phyloP scores from a whole-genome alignment of 1,140 invertebrate genomes.

The Orchesella cincta region DNA sequence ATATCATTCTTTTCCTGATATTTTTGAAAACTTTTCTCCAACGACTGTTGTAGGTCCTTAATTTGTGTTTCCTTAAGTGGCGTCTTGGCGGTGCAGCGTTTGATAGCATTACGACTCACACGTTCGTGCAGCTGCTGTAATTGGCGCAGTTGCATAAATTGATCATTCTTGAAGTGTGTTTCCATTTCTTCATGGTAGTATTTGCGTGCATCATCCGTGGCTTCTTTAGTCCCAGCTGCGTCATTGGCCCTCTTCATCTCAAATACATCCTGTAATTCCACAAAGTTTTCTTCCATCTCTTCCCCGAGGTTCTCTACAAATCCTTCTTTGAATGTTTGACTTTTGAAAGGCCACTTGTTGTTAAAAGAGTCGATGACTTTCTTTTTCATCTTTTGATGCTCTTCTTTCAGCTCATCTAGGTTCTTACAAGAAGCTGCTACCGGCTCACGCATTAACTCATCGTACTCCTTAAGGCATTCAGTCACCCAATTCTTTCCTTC shows the following conservation, averaged over 20 bases:
- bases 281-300: background rate
- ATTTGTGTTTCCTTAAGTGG: background rate
- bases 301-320: background rate
- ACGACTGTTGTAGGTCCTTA: background rate
- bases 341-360: background rate
- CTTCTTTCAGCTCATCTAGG: background rate
- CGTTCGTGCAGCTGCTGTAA: constrained; percentile 9
- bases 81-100: background rate
- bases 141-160: background rate
- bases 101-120: background rate
- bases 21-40: background rate
- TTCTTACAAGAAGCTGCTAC: background rate
- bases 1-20: constrained; percentile 13
- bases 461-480: background rate
- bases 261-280: constrained; percentile 14
- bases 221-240: background rate
- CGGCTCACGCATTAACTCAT: background rate
- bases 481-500: background rate
- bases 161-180: constrained; percentile 18
- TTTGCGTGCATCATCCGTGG: background rate
- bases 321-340: background rate
- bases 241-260: constrained; percentile 8
- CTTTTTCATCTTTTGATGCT: background rate
- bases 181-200: constrained; percentile 28
- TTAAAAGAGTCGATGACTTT: background rate